Evolutionary conservation across 2,797 vertebrate species (phyloP).

Genomic region (Cyclura pinguis): DNA sequence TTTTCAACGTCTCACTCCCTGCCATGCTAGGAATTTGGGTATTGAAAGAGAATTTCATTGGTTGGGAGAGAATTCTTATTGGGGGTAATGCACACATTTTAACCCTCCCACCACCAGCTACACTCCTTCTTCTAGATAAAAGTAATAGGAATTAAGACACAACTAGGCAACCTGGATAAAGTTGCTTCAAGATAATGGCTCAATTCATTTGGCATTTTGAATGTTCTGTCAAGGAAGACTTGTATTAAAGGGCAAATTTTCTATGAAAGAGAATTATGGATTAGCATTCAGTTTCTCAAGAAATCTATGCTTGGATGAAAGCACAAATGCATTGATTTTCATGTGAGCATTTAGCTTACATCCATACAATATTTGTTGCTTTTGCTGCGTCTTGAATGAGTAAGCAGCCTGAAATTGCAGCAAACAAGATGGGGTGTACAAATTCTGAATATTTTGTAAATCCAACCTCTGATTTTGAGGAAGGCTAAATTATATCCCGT

Average conservation of each 20-base stretch:
- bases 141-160: neutral
- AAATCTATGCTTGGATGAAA: slow-evolving; percentile 28
- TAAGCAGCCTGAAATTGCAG: neutral
- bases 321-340: slow-evolving; percentile 26
- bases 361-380: slow-evolving; percentile 1
- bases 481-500: neutral
- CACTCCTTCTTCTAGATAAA: neutral
- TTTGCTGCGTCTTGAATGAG: neutral
- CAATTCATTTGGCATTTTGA: neutral
- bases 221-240: slow-evolving; percentile 1
- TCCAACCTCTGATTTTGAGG: neutral
- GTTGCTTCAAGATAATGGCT: neutral
- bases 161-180: neutral
- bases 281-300: slow-evolving; percentile 11
- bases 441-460: neutral
- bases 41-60: too few species aligned
- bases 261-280: slow-evolving; percentile 25
- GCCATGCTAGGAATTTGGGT: too few species aligned
- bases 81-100: too few species aligned
- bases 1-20: too few species aligned
- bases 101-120: too few species aligned
- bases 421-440: neutral
- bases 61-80: too few species aligned
- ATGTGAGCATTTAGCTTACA: slow-evolving; percentile 15
- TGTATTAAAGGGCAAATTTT: slow-evolving; percentile 2